Evolutionary conservation across 2,888 invertebrate species (phyloP), one percentile per base, ranked within the genome.

Genomic region (Alcis repandata): DNA sequence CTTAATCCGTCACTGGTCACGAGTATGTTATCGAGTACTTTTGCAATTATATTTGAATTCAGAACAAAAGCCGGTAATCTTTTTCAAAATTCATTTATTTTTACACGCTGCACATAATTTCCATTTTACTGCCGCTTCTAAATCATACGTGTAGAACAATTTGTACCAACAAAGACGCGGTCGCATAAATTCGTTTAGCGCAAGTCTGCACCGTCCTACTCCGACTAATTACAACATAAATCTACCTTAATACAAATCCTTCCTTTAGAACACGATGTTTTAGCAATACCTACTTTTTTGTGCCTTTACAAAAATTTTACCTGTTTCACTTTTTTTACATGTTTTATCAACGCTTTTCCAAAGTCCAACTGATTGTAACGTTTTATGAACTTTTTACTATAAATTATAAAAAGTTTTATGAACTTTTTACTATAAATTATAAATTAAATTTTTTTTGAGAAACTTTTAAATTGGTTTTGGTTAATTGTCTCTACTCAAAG

Each of bases 221-320:
- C 75, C 79, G 82, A 83, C 89, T 90, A 90, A 90, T 90, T 90
- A 90, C 85, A 88, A 86, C 88, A 90, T 90, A 90, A 90, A 90
- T 90, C 89, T 87, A 81, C 83, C 86, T 88, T 86, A 83, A 86
- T 82, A 84, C 82, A 85, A 87, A 87, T 85, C 85, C 84, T 78
- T 79, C 82, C 85, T 86, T 87, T 86, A 83, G 79, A 77, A 76
- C 77, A 68, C 72, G 76, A 82, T 83, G 84, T 79, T 69, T 73
- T 53, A 62, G 69, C 65, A 67, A 69, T 71, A 62, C n/a, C 51
- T 56, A 48, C 63, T 13, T 56, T 56, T 53, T 56, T 45, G 19
- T 27, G 6, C 27, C 19, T 4, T n/a, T 69, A 60, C 59, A 63
- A 69, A 66, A 60, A 65, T 64, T 60, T 67, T 45, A 56, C 56